A percentile compares a stretch with the other conserved stretches of the same genome.
phyloP scores from a whole-genome alignment of 2,797 vertebrate genomes.

The Sebastes minor region DNA sequence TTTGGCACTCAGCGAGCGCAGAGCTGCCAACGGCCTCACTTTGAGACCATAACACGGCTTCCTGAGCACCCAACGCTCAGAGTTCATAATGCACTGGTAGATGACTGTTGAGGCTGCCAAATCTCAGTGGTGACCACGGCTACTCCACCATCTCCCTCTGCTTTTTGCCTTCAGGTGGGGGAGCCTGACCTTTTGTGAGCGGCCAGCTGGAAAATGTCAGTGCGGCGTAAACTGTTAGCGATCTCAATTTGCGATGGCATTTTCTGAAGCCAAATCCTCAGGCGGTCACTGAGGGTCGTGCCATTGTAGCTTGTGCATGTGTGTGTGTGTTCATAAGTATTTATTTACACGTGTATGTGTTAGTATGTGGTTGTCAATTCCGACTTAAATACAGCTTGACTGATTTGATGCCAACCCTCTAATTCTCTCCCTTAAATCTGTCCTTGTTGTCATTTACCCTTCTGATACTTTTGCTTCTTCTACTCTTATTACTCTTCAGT shows the following conservation, averaged over 20 bases:
- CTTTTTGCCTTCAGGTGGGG: constrained; percentile 65
- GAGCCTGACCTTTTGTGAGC: constrained; percentile 74
- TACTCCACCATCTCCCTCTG: constrained; percentile 29
- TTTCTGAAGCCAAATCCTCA: constrained; percentile 64
- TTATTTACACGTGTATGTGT: constrained; percentile 10
- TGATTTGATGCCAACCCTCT: not conserved
- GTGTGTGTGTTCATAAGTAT: constrained; percentile 18
- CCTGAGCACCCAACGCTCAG: constrained; percentile 36
- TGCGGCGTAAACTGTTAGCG: constrained; percentile 67
- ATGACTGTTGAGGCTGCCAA: constrained; percentile 45
- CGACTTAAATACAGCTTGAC: constrained; percentile 26
- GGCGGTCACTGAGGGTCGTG: constrained; percentile 24
- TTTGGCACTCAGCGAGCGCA: constrained; percentile 26
- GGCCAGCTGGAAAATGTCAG: constrained; percentile 80
- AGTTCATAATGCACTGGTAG: constrained; percentile 59
- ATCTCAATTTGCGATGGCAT: constrained; percentile 79
- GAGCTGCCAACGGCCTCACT: constrained; percentile 43
- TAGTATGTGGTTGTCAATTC: constrained; percentile 1
- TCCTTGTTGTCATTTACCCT: not conserved
- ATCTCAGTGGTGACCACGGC: constrained; percentile 50
- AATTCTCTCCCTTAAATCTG: not conserved
- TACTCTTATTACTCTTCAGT: not conserved
- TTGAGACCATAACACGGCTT: constrained; percentile 33
- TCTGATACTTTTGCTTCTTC: too few relatives aligned
- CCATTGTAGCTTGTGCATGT: not conserved